These are phyloP conservation scores for Ormia ochracea DNA, from an alignment of 2,888 invertebrate species.

Conservation along the genomic window DNA sequence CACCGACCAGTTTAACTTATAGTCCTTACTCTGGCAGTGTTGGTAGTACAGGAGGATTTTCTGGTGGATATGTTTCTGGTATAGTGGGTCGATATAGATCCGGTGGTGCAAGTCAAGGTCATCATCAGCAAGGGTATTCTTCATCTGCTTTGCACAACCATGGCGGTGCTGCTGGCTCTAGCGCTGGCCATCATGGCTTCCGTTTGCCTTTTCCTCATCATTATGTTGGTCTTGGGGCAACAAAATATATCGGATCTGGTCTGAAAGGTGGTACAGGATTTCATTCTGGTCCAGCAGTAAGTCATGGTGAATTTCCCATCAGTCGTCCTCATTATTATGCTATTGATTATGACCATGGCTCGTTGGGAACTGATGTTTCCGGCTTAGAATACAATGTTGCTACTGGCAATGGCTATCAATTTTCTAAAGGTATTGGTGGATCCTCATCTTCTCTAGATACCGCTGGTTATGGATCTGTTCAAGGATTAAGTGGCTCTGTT, in stretches of 20 bases:
- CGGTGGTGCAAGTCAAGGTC: conserved; percentile 26
- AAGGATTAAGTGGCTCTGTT: background rate
- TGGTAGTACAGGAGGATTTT: conserved; percentile 18
- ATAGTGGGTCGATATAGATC: conserved; percentile 12
- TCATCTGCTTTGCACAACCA: background rate
- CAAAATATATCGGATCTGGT: conserved; percentile 22
- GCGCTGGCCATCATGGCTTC: background rate
- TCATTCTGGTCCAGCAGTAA: background rate
- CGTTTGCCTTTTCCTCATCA: conserved; percentile 28
- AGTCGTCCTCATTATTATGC: conserved; percentile 2
- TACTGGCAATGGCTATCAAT: conserved; percentile 15
- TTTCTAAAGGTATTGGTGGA: conserved; percentile 33
- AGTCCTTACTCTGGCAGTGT: conserved; percentile 48
- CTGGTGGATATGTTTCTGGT: conserved; percentile 8
- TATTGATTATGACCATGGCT: conserved; percentile 10
- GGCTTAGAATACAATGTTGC: conserved; percentile 9
- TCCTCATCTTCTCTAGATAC: background rate
- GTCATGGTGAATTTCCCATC: background rate
- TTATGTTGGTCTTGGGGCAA: conserved; percentile 13
- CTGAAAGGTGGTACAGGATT: background rate
- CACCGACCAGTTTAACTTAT: conserved; percentile 62
- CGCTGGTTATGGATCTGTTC: conserved; percentile 6
- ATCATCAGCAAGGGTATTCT: conserved; percentile 17
- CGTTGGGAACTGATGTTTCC: background rate
- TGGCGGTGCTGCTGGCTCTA: background rate